Evolutionary conservation across 2,113 vertebrate species (phyloP).

Genomic region (Macrotis lagotis): DNA sequence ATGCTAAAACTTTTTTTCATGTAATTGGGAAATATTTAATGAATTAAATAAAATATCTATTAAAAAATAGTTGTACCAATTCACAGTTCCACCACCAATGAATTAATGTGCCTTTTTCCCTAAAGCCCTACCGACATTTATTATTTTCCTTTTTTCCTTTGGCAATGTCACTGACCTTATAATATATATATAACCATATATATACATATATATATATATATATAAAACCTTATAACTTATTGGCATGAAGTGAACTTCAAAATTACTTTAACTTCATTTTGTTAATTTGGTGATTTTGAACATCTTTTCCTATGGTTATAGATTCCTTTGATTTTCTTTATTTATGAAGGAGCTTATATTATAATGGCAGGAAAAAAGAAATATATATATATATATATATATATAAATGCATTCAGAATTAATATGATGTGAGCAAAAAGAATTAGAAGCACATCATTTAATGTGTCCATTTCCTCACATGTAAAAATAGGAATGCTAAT

Average conservation of each 20-base stretch:
- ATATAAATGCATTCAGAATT: neutral
- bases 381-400: neutral
- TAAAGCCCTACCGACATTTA: neutral
- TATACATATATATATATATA: too few species aligned
- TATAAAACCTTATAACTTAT: too few species aligned
- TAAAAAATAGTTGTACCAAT: neutral
- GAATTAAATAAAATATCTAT: neutral
- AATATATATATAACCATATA: too few species aligned
- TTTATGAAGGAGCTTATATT: neutral
- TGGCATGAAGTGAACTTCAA: neutral
- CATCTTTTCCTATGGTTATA: neutral
- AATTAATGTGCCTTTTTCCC: too few species aligned
- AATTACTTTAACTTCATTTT: neutral
- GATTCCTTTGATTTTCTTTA: neutral
- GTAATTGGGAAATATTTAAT: neutral
- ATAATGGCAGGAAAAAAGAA: slow-evolving; percentile 70
- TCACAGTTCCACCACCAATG: too few species aligned
- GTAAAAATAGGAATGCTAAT: neutral
- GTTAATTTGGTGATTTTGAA: neutral
- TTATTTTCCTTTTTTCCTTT: neutral
- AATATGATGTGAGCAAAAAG: neutral
- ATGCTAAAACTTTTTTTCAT: neutral
- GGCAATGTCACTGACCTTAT: too few species aligned
- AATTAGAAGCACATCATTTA: neutral
- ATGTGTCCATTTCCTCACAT: neutral